Base-by-base conservation (phyloP, 2,797 vertebrate genomes). In the Xenops minutus region DNA sequence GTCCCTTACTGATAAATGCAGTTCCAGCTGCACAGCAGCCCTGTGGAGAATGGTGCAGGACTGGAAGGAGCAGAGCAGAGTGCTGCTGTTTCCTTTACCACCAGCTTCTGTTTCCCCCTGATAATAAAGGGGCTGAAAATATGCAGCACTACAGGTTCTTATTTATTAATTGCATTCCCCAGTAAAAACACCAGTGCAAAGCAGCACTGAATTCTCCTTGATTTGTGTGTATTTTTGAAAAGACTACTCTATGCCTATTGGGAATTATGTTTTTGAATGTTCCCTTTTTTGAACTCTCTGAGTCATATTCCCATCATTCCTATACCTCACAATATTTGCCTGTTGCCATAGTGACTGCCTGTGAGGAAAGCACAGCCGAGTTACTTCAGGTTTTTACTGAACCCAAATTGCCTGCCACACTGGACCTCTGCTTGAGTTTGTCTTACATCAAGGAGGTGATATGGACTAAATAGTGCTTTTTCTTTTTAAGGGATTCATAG, bases 261-360 rank as follows among this genome's bases (percentile, higher is more conserved):
- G 93, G 95, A 97, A 63, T 84, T 89, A 64, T 36, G 21, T 55
- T 91, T 97, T 95, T 97, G 87, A 97, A 88, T 20, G 83, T 95
- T 89, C 92, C 81, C 93, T 95, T 95, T 69, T 95, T 94, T 84
- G 95, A 69, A 44, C 85, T 90, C 89, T 96, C 96, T 98, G 97
- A 98, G 95, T 98, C 98, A 98, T 97, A 93, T 95, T 96, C 97
- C 93, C 97, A 95, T 95, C 96, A 98, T 98, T 98, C 97, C 97
- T 96, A 80, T 76, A 91, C 92, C 54, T 78, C 97, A 98, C 92
- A 98, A 98, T 98, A 98, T 98, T 98, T 98, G 97, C 77, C 96
- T 92, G 97, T 98, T 89, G 64, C 97, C 97, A 98, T 98, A 97
- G 98, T 26, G 97, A 98, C 95, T 46, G 83, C 80, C 83, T 94